A percentile compares a stretch with the other conserved stretches of the same genome.
phyloP scores from a whole-genome alignment of 1,140 invertebrate species.

The Charaxes varanes region DNA sequence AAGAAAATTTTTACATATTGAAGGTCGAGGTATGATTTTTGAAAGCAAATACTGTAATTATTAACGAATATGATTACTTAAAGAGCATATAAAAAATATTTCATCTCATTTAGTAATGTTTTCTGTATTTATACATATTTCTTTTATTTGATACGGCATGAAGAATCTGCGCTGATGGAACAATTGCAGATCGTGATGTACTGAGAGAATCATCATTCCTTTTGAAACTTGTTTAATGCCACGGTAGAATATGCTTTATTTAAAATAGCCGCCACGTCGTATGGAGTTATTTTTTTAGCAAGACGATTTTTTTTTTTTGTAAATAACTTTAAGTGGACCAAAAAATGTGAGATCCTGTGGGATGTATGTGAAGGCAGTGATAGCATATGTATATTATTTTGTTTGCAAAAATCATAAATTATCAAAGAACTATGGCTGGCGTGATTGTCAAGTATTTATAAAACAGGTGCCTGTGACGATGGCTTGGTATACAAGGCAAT shows the following conservation, averaged over 20 bases:
- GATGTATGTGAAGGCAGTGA: constrained; percentile 66
- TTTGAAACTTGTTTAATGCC: too few species aligned
- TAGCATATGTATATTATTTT: constrained; percentile 50
- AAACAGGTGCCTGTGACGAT: constrained; percentile 30
- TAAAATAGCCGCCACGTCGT: constrained; percentile 41
- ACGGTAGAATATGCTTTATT: constrained; percentile 54
- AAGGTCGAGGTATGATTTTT: too few species aligned
- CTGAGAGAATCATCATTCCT: not conserved
- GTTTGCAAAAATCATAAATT: constrained; percentile 38
- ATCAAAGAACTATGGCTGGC: constrained; percentile 44
- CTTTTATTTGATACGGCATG: too few species aligned
- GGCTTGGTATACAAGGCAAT: constrained; percentile 47
- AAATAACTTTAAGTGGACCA: constrained; percentile 59
- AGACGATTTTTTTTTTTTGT: constrained; percentile 35
- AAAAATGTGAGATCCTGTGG: constrained; percentile 65
- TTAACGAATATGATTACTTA: too few species aligned
- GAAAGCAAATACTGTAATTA: too few species aligned
- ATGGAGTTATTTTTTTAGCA: constrained; percentile 37
- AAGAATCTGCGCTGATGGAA: not conserved
- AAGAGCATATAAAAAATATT: too few species aligned
- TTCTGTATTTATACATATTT: too few species aligned
- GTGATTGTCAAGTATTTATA: constrained; percentile 55
- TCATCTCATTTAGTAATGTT: too few species aligned
- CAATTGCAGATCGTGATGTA: constrained; percentile 3
- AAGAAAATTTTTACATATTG: too few species aligned